A percentile compares a stretch with the other conserved stretches of the same genome.
phyloP scores from a whole-genome alignment of 1,140 invertebrate genomes.

The Notospermus geniculatus region DNA sequence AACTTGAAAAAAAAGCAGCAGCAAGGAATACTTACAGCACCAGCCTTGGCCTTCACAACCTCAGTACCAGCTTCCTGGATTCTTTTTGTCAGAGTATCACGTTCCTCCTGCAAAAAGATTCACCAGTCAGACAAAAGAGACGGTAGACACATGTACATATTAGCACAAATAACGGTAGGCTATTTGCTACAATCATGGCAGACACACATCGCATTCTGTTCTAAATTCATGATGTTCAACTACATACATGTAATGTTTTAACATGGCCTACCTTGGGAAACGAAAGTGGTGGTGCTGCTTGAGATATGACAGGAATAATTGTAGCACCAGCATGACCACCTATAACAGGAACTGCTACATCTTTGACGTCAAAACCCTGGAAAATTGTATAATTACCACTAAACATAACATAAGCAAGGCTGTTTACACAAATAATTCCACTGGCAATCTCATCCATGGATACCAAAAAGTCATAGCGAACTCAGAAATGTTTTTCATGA shows the following conservation, averaged over 20 bases:
- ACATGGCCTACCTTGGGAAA: slow-evolving; percentile 65
- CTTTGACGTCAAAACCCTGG: slow-evolving; percentile 67
- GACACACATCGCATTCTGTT: no score
- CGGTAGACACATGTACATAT: no score
- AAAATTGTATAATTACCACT: slow-evolving; percentile 38
- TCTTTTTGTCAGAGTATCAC: slow-evolving; percentile 43
- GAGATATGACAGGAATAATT: slow-evolving; percentile 94
- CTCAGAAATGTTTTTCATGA: no score
- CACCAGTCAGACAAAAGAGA: no score
- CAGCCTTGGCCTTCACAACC: slow-evolving; percentile 98
- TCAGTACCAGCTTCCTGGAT: slow-evolving; percentile 94
- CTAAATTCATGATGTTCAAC: no score
- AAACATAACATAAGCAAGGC: no score
- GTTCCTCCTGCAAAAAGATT: slow-evolving; percentile 40
- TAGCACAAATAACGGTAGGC: no score
- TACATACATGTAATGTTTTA: background rate
- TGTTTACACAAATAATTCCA: no score
- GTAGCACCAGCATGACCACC: slow-evolving; percentile 98
- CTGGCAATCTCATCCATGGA: no score
- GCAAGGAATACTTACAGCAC: slow-evolving; percentile 65
- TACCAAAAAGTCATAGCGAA: no score
- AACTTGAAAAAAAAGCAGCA: no score
- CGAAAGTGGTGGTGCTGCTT: slow-evolving; percentile 72
- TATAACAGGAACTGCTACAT: slow-evolving; percentile 88
- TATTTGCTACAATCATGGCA: no score